A percentile compares a stretch with the other conserved stretches of the same genome.
phyloP scores from a whole-genome alignment of 2,113 vertebrate genomes.

The Eulemur rufifrons region DNA sequence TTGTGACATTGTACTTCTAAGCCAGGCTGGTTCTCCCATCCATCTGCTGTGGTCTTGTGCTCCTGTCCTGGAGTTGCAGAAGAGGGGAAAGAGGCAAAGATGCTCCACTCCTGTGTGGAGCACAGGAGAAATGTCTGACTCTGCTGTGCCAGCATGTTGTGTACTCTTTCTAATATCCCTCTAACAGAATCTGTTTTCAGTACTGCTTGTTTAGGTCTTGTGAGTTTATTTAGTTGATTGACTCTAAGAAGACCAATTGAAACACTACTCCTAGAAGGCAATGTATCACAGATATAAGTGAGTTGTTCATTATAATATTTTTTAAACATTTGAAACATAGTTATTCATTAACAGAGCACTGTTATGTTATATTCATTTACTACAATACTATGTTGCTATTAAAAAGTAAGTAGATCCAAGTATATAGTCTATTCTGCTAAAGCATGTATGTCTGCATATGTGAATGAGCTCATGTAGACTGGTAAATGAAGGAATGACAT shows the following conservation, averaged over 20 bases:
- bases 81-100: background rate
- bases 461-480: background rate
- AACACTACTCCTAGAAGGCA: background rate
- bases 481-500: background rate
- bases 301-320: background rate
- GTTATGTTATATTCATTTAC: background rate
- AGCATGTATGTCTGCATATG: background rate
- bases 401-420: background rate
- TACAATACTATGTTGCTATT: background rate
- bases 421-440: background rate
- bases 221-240: background rate
- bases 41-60: background rate
- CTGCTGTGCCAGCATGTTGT: background rate
- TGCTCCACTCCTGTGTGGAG: background rate
- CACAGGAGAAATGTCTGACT: background rate
- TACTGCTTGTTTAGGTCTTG: background rate
- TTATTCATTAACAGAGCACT: background rate
- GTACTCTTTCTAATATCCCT: background rate
- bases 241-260: background rate
- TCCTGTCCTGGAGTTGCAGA: background rate
- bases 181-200: background rate
- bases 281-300: background rate
- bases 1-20: background rate
- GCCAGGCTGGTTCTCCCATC: background rate
- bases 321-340: conserved; percentile 10